A percentile compares a stretch with the other conserved stretches of the same genome.
phyloP scores from a whole-genome alignment of 2,888 invertebrate species.

The Dusona sp. region DNA sequence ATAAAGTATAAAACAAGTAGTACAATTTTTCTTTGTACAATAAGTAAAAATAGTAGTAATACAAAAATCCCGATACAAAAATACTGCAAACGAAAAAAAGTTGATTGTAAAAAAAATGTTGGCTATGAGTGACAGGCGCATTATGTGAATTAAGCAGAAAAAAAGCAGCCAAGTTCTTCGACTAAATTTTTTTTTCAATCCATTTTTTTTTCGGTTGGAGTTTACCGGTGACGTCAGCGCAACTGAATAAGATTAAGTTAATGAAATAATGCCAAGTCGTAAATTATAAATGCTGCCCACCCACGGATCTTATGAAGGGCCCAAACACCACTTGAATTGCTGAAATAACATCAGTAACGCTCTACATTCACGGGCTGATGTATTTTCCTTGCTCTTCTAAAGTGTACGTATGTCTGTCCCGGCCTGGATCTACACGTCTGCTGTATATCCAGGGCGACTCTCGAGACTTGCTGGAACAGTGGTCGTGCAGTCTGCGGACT shows the following conservation, averaged over 20 bases:
- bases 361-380: not conserved
- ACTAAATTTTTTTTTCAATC: no score
- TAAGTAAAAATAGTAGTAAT: no score
- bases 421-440: constrained; percentile 46
- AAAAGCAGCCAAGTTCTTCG: no score
- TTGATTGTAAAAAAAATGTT: no score
- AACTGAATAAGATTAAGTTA: constrained; percentile 76
- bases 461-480: constrained; percentile 55
- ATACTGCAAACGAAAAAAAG: no score
- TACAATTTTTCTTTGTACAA: no score
- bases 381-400: not conserved
- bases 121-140: no score
- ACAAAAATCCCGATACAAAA: no score
- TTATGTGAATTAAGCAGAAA: no score
- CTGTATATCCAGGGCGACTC: constrained; percentile 50
- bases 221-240: constrained; percentile 76
- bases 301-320: constrained; percentile 71
- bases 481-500: constrained; percentile 6
- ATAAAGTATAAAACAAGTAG: no score
- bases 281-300: constrained; percentile 80
- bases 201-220: no score
- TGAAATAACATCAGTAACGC: constrained; percentile 78
- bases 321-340: constrained; percentile 76
- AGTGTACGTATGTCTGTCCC: constrained; percentile 37
- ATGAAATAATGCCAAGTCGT: constrained; percentile 75